phyloP scores from a whole-genome alignment of 2,888 invertebrate genomes.

The Caenorhabditis sinica region DNA sequence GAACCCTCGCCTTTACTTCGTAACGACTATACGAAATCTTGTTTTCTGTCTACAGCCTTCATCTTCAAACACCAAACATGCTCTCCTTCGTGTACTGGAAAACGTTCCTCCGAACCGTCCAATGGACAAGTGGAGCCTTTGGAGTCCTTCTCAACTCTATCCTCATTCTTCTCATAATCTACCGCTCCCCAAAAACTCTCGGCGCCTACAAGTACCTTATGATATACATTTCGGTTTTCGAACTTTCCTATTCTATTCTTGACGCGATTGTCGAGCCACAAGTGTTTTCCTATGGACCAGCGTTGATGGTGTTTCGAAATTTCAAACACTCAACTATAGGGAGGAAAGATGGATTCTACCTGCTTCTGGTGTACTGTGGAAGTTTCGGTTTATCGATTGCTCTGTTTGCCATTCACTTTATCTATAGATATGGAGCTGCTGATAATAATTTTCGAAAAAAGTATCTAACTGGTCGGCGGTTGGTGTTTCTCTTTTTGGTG shows the following conservation, averaged over 20 bases:
- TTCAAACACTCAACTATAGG: not conserved
- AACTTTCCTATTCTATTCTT: slow-evolving; percentile 5
- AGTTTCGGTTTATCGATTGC: not conserved
- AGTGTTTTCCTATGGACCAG: not conserved
- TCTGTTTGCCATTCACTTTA: slow-evolving; percentile 25
- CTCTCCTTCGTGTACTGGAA: no score
- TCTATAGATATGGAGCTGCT: slow-evolving; percentile 38
- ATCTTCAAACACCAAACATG: no score
- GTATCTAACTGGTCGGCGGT: not conserved
- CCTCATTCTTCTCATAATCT: slow-evolving; percentile 24
- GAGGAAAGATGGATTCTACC: not conserved
- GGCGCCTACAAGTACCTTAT: slow-evolving; percentile 46
- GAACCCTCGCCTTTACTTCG: no score
- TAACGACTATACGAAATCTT: no score
- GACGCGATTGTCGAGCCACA: not conserved
- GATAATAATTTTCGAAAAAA: slow-evolving; percentile 1
- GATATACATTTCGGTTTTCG: slow-evolving; percentile 28
- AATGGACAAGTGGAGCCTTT: not conserved
- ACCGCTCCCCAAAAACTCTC: slow-evolving; percentile 10
- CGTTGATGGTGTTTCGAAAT: not conserved
- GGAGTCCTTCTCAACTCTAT: slow-evolving; percentile 3
- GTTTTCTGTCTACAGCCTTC: no score
- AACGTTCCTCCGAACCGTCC: not conserved
- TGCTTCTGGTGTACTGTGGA: not conserved
- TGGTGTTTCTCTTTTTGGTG: not conserved